Evolutionary conservation across 2,888 invertebrate genomes (phyloP).

Genomic region (Malthinus flaveolus): DNA sequence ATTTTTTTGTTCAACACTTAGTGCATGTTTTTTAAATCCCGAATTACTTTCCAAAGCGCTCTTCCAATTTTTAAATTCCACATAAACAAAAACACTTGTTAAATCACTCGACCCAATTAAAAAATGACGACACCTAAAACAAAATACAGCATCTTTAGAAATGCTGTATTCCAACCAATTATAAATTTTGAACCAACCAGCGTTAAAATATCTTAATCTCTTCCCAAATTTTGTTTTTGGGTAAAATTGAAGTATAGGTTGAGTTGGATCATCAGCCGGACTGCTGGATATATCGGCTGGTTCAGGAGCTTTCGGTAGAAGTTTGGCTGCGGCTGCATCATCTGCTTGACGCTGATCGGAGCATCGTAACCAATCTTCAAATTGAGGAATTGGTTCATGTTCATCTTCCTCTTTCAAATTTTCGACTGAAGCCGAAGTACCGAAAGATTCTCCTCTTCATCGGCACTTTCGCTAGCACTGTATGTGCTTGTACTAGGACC

Average conservation of each 20-base stretch:
- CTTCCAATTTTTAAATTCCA: constrained; percentile 4
- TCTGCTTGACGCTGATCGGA: too few relatives aligned
- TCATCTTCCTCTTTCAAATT: too few relatives aligned
- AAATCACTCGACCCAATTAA: not conserved
- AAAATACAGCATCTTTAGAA: not conserved
- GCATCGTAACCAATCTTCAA: too few relatives aligned
- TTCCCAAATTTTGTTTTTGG: not conserved
- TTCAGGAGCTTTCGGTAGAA: not conserved
- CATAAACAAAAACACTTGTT: not conserved
- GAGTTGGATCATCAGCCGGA: not conserved
- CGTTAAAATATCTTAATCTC: not conserved
- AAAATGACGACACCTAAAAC: not conserved
- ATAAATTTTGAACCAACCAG: not conserved
- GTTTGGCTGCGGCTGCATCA: too few relatives aligned
- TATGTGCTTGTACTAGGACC: too few relatives aligned
- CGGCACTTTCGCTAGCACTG: too few relatives aligned
- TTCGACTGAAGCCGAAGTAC: too few relatives aligned
- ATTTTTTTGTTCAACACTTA: not conserved
- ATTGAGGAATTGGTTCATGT: too few relatives aligned
- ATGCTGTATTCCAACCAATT: not conserved
- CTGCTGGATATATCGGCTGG: not conserved
- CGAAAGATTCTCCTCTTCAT: too few relatives aligned
- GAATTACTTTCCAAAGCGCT: not conserved
- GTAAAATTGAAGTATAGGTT: not conserved
- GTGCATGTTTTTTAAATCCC: not conserved